These are phyloP conservation scores for Dendroctonus ponderosae DNA, from an alignment of 1,140 invertebrate species.

Conservation along the genomic window DNA sequence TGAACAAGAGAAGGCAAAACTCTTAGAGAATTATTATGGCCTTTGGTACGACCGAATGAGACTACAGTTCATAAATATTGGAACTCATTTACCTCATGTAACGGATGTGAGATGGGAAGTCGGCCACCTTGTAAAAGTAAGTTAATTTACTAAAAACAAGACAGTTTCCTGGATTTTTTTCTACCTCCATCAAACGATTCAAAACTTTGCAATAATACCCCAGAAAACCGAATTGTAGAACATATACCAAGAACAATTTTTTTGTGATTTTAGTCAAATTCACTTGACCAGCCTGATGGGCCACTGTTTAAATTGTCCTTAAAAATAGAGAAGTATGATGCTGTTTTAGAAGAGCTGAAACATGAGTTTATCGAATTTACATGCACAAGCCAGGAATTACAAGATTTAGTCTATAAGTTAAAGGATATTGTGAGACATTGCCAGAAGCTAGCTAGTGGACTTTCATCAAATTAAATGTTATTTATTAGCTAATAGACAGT, in stretches of 20 bases:
- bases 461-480: not conserved
- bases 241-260: conserved; percentile 2
- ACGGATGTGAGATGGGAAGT: conserved; percentile 67
- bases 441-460: conserved; percentile 52
- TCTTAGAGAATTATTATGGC: conserved; percentile 49
- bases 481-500: too few relatives aligned
- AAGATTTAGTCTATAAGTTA: conserved; percentile 66
- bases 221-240: too few relatives aligned
- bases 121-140: conserved; percentile 58
- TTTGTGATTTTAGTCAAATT: conserved; percentile 51
- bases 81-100: conserved; percentile 58
- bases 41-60: conserved; percentile 49
- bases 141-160: conserved; percentile 3
- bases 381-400: conserved; percentile 62
- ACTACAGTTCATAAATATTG: conserved; percentile 52
- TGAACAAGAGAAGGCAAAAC: conserved; percentile 42
- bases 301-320: conserved; percentile 53
- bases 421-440: conserved; percentile 64
- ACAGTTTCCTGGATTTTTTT: too few relatives aligned
- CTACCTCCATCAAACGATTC: too few relatives aligned
- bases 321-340: conserved; percentile 45
- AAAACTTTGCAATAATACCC: too few relatives aligned
- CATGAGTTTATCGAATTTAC: conserved; percentile 57
- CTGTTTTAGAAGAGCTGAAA: conserved; percentile 51
- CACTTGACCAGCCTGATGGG: conserved; percentile 47